Percentiles rank a stretch among this genome's conserved stretches.
phyloP scores from a whole-genome alignment of 2,797 vertebrate genomes.

The Gephyroberyx darwinii region DNA sequence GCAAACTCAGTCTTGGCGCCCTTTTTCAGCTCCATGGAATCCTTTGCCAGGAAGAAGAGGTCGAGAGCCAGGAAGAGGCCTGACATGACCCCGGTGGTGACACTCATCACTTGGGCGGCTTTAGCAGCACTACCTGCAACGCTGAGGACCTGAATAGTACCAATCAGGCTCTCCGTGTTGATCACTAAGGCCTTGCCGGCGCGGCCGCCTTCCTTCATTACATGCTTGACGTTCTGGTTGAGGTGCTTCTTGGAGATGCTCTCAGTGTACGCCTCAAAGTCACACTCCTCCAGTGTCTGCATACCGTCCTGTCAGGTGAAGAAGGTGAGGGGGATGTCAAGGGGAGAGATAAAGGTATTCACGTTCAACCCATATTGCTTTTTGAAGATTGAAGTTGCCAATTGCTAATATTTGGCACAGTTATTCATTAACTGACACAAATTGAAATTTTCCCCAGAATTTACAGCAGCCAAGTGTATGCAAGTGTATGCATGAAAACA shows the following conservation, averaged over 20 bases:
- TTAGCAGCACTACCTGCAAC: conserved; percentile 79
- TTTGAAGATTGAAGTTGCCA: no score
- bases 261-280: conserved; percentile 80
- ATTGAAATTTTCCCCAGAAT: no score
- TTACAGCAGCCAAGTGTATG: no score
- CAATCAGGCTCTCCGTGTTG: conserved; percentile 80
- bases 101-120: conserved; percentile 79
- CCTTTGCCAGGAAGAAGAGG: conserved; percentile 83
- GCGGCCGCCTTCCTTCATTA: conserved; percentile 82
- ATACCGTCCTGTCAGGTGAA: conserved; percentile 75
- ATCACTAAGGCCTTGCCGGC: conserved; percentile 79
- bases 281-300: conserved; percentile 76
- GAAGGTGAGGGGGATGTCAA: no score
- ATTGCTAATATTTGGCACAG: no score
- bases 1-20: conserved; percentile 84
- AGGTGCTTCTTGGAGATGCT: conserved; percentile 79
- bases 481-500: no score
- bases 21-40: conserved; percentile 79
- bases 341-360: no score
- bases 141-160: conserved; percentile 78
- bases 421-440: no score
- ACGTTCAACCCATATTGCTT: no score
- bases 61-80: conserved; percentile 83
- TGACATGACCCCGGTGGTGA: conserved; percentile 81
- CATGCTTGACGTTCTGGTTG: conserved; percentile 81